Percentiles rank a stretch among this genome's conserved stretches.
Conservation (phyloP, 2,797 vertebrate species). For the Crenichthys baileyi region DNA sequence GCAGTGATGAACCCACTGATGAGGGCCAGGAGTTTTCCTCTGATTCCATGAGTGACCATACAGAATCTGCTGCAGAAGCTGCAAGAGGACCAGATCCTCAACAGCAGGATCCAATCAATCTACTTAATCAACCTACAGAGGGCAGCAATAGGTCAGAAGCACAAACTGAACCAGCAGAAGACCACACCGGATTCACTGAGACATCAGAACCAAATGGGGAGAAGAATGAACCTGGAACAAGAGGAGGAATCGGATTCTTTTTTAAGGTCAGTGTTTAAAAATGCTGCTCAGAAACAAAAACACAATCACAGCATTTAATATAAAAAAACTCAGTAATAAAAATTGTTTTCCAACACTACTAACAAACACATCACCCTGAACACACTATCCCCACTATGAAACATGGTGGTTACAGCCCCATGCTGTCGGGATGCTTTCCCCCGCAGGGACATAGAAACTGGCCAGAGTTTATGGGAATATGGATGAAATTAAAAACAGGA, state of each 20-base stretch:
- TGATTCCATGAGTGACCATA: slow-evolving; percentile 86
- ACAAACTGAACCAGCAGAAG: slow-evolving; percentile 18
- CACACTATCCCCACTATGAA: not conserved
- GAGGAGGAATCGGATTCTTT: slow-evolving; percentile 83
- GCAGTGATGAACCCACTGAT: slow-evolving; percentile 74
- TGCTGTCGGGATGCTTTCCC: not conserved
- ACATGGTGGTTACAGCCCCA: not conserved
- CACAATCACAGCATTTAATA: not conserved
- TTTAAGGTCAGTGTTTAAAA: slow-evolving; percentile 80
- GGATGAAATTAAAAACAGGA: not conserved
- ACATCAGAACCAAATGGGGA: slow-evolving; percentile 37
- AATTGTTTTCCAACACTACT: not conserved
- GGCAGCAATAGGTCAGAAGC: slow-evolving; percentile 7
- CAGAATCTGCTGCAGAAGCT: slow-evolving; percentile 61
- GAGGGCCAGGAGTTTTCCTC: slow-evolving; percentile 81
- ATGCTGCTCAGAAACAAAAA: not conserved
- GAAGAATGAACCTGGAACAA: slow-evolving; percentile 69
- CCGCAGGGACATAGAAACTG: not conserved
- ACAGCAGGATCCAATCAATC: slow-evolving; percentile 32
- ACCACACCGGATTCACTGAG: not conserved
- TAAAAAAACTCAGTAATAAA: not conserved
- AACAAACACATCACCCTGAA: not conserved
- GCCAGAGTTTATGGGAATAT: not conserved
- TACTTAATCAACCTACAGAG: slow-evolving; percentile 21
- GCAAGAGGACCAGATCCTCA: not conserved